These are phyloP conservation scores for Puffinus mauretanicus DNA, from an alignment of 2,113 vertebrate species.

Conservation along the genomic window DNA sequence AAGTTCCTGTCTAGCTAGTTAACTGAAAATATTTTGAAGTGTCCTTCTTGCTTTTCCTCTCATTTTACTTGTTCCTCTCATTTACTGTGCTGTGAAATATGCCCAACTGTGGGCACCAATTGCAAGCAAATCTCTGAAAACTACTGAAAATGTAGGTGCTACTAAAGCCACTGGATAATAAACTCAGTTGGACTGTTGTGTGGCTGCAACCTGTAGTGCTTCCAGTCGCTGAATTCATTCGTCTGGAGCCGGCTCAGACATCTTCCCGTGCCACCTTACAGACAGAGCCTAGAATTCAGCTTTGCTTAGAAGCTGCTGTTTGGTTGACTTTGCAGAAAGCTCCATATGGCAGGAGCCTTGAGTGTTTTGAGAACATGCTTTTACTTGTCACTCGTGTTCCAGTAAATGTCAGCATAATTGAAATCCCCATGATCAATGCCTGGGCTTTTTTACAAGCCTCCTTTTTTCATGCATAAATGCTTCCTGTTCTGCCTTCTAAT, in stretches of 20 bases:
- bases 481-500: slow-evolving; percentile 65
- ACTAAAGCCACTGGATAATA: not conserved
- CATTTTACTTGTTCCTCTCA: not conserved
- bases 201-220: not conserved
- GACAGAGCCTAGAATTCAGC: not conserved
- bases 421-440: slow-evolving; percentile 42
- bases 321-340: not conserved
- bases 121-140: not conserved
- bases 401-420: slow-evolving; percentile 61
- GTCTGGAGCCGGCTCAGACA: not conserved
- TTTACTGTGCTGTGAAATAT: not conserved
- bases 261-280: not conserved
- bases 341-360: slow-evolving; percentile 1
- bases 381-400: slow-evolving; percentile 41
- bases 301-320: not conserved
- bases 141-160: not conserved
- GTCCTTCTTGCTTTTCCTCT: not conserved
- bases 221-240: not conserved
- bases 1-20: not conserved
- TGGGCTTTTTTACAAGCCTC: slow-evolving; percentile 48
- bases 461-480: slow-evolving; percentile 30
- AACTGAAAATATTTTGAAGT: not conserved
- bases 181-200: not conserved
- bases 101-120: not conserved
- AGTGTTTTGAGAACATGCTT: slow-evolving; percentile 6